Base-by-base conservation (phyloP, 1,140 invertebrate genomes). In the Homarus americanus region DNA sequence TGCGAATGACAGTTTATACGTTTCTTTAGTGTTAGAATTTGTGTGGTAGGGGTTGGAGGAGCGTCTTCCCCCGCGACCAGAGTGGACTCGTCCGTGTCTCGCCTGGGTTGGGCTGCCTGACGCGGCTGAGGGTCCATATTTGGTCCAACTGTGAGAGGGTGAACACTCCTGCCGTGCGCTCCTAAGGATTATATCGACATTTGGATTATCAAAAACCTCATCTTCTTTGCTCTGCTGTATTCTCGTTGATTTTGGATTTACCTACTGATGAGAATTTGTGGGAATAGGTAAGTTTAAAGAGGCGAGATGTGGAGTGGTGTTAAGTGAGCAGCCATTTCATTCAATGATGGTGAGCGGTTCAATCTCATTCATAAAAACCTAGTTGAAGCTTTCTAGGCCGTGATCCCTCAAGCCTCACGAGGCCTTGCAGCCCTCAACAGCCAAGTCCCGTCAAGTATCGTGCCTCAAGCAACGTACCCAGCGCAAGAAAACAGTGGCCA, bases 141-240 rank as follows among this genome's bases (percentile, higher is more conserved):
- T 90, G 88, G 88, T 90, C 82, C 88, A 90, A 90, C 88, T 84
- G 69, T 90, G 88, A 90, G 88, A 90, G 80, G 88, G 88, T 84
- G 88, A 90, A 90, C 80, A 83, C 79, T 41, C 44, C 88, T 83
- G 72, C 79, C 36, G 79, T 90, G 79, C 66, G 69, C 80, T 83
- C 88, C 66, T 34, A 80, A 87, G 86, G 86, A 87, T 87, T 87
- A 87, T 87, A 87, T 66, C 76, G 32, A 79, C 58, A 40, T 79
- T 87, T 66, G 86, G 75, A 80, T 87, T 80, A 66, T 75, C 72
- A 49, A 49, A 44, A 78, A 36, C 75, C 84, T 78, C 75, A 40
- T 87, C 20, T 24, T 20, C 53, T 20, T 80, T 32, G 17, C 69
- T 44, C 80, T 44, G n/a, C 79, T 58, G 15, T 44, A n/a, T 36